Conservation (phyloP, 1,140 invertebrate genomes). For the Mamestra configurata region DNA sequence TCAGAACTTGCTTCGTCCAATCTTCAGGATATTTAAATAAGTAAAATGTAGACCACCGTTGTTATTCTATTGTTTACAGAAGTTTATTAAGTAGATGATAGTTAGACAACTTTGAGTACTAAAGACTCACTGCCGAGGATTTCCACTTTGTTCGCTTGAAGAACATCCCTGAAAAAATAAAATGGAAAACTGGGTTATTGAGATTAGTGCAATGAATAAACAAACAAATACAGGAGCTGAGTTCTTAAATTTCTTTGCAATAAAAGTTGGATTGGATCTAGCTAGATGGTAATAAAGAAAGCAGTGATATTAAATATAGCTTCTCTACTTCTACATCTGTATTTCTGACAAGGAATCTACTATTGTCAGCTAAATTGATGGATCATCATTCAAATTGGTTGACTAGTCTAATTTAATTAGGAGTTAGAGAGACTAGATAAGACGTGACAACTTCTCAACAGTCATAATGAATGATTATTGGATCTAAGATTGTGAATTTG, state of each 20-base stretch:
- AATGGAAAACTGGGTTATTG: conserved; percentile 48
- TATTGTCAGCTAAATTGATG: conserved; percentile 15
- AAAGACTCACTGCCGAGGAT: conserved; percentile 70
- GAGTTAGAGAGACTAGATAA: background rate
- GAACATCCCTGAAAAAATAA: conserved; percentile 68
- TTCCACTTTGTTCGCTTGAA: conserved; percentile 62
- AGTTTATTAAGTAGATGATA: conserved; percentile 11
- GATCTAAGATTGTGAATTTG: too few relatives aligned
- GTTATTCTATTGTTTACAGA: conserved; percentile 11
- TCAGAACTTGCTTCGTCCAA: background rate
- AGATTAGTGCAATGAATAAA: too few relatives aligned
- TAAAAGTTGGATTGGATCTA: conserved; percentile 36
- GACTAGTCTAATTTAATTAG: conserved; percentile 1
- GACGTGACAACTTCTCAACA: background rate
- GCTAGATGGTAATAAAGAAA: background rate
- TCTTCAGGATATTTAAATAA: conserved; percentile 9
- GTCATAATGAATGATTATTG: background rate
- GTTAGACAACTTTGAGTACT: conserved; percentile 68
- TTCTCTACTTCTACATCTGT: background rate
- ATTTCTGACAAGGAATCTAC: background rate
- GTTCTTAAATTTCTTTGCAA: background rate
- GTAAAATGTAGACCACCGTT: conserved; percentile 5
- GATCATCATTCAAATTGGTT: background rate
- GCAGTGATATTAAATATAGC: too few relatives aligned
- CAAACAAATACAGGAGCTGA: too few relatives aligned